These are phyloP conservation scores for Nerophis lumbriciformis DNA, from an alignment of 2,113 vertebrate species.

Conservation along the genomic window DNA sequence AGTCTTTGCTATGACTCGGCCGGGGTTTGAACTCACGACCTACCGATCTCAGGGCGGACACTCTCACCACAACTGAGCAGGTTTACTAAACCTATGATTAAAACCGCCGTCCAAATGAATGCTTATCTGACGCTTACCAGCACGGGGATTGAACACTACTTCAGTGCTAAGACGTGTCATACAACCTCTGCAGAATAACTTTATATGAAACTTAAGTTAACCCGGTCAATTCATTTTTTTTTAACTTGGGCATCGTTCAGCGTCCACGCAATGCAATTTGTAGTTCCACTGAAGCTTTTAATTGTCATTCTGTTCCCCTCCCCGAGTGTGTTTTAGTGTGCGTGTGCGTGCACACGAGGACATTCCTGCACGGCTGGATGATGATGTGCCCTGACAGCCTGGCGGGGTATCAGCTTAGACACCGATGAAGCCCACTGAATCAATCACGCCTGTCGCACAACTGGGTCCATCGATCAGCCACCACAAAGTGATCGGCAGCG, in stretches of 20 bases:
- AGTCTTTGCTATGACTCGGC: too few relatives aligned
- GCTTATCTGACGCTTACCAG: too few relatives aligned
- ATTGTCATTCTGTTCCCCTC: neutral
- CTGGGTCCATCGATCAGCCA: constrained; percentile 32
- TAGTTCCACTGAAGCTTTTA: neutral
- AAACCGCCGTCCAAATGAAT: too few relatives aligned
- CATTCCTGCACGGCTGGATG: constrained; percentile 8
- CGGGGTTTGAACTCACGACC: too few relatives aligned
- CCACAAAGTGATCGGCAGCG: constrained; percentile 7
- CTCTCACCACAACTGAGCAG: too few relatives aligned
- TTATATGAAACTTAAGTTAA: too few relatives aligned
- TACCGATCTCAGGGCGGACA: too few relatives aligned
- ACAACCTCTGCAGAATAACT: too few relatives aligned
- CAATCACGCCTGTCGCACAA: constrained; percentile 24
- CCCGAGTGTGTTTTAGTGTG: neutral
- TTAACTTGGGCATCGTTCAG: neutral
- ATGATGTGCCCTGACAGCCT: constrained; percentile 1
- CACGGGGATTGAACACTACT: too few relatives aligned
- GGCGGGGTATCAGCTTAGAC: constrained; percentile 21
- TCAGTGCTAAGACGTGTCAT: too few relatives aligned
- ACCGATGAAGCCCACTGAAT: constrained; percentile 33
- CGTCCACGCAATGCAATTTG: neutral
- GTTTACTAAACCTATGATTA: too few relatives aligned
- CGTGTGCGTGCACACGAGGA: neutral
- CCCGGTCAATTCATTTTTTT: neutral